Evolutionary conservation across 2,888 invertebrate species (phyloP), one percentile per base, ranked within the genome.

Genomic region (Carcina quercana): DNA sequence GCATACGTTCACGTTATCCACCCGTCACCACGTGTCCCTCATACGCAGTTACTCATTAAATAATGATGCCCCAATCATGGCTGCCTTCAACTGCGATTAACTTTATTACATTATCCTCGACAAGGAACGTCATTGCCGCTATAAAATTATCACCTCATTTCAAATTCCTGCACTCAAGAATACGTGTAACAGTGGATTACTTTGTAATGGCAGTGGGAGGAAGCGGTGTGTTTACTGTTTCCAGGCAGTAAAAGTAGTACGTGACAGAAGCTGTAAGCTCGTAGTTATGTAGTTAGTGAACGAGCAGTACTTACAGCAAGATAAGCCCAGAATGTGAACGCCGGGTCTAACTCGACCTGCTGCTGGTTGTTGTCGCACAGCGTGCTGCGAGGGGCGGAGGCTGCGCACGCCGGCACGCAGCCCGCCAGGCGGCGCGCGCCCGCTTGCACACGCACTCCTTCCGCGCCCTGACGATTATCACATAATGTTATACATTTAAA

Each of bases 321-420:
- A 59, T 93, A 92, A 1, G 88, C 57, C 91, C 92, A 92, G 62
- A 92, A 92, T 0, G 92, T 92, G 33, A 91, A 67, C 1, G 71
- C 61, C 10, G 89, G 86, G 53, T 92, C 88, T 38, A 88, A 71
- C 53, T 90, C 90, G 12, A 88, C 75, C 19, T 85, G 75, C 41
- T 79, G 85, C 38, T 88, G 80, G 25, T 57, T 58, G 55, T 91
- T 91, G 2, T 83, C 78, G 55, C 91, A 91, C 12, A 91, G 62
- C 20, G 70, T 59, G 19, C 71, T 68, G 20, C 91, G 73, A 0
- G 87, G 86, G 4, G 82, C 80, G 0, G 87, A 85, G 0, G 86
- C 78, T 10, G 90, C 70, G 58, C 91, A 91, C 28, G 85, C 85
- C 20, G 87, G 79, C 1, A 73, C 58, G 52, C 91, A 91, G 27